Evolutionary conservation across 1,140 invertebrate genomes (phyloP), one percentile per base, ranked within the genome.

Genomic region (Aleiodes sp.): DNA sequence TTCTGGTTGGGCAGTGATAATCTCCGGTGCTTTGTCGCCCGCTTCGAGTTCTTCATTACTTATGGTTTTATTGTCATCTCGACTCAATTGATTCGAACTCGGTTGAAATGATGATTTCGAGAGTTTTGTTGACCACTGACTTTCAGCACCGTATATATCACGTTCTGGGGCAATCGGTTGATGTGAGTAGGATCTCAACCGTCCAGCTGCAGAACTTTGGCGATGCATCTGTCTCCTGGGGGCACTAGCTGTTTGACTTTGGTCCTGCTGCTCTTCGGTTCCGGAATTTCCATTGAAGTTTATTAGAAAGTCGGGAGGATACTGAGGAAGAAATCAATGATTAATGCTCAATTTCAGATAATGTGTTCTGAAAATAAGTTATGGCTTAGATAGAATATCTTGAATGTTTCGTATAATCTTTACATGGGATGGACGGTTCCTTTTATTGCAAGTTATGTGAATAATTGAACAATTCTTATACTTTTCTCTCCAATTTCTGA

Each of bases 71-170:
- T 76, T 71, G 7, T 70, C 29, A 0, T 76, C 75, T n/a, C 84
- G 82, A 57, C 84, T 76, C 24, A 80, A 69, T 35, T 86, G 80
- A 75, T 89, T 89, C 2, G 86, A 84, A 69, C 80, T 82, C 6
- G 88, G 88, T 73, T 88, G 88, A 70, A 90, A 90, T 3, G 88
- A 87, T 67, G 85, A 86, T 26, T 79, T 80, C 8, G 87, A 87
- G 60, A 89, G 73, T 73, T 89, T 90, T 4, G 90, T 88, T 1
- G 91, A 92, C 91, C 91, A 92, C 41, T 90, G 88, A 4, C 89
- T 89, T 52, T 90, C 87, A 0, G 83, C 78, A 0, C 83, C 84
- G 56, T 86, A 83, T 65, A 86, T 85, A 63, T 86, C 84, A 14
- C 61, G 70, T 35, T 72, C 70, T 2, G 43, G 37, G n/a, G 73